Percentiles rank a stretch among this genome's conserved stretches.
phyloP scores from a whole-genome alignment of 2,113 vertebrate species.

The Poeciliopsis prolifica region DNA sequence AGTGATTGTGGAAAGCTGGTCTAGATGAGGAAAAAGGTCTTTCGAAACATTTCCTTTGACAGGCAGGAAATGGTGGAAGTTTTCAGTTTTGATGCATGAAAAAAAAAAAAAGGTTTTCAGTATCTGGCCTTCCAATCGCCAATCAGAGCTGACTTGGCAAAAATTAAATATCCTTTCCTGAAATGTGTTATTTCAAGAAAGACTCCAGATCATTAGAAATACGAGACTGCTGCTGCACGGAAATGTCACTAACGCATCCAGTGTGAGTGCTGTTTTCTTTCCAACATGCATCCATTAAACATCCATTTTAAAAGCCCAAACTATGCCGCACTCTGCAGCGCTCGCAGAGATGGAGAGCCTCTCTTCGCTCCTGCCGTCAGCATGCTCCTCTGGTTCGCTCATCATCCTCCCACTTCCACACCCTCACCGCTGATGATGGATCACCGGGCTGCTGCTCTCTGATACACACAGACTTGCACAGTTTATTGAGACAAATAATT shows the following conservation, averaged over 20 bases:
- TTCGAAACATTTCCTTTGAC: background rate
- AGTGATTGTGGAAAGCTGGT: background rate
- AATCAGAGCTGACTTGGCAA: background rate
- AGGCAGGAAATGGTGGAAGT: background rate
- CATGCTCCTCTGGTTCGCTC: slow-evolving; percentile 31
- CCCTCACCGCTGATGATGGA: slow-evolving; percentile 34
- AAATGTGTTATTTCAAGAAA: background rate
- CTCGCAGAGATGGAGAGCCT: slow-evolving; percentile 22
- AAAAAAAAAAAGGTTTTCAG: background rate
- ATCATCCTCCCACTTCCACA: slow-evolving; percentile 34
- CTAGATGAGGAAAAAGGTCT: background rate
- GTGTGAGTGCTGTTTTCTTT: slow-evolving; percentile 4
- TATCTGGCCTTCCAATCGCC: too few relatives aligned
- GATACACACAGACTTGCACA: slow-evolving; percentile 2
- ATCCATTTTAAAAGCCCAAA: slow-evolving; percentile 11
- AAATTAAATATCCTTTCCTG: background rate
- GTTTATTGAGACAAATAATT: slow-evolving; percentile 12
- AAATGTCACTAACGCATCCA: slow-evolving; percentile 10
- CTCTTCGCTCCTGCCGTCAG: slow-evolving; percentile 32
- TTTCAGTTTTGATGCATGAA: background rate
- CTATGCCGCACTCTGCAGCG: background rate
- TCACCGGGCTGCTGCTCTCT: slow-evolving; percentile 9
- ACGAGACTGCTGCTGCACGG: slow-evolving; percentile 17
- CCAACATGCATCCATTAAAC: slow-evolving; percentile 33
- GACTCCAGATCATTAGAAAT: slow-evolving; percentile 6